phyloP scores from a whole-genome alignment of 2,113 vertebrate species.

The Centropristis striata region DNA sequence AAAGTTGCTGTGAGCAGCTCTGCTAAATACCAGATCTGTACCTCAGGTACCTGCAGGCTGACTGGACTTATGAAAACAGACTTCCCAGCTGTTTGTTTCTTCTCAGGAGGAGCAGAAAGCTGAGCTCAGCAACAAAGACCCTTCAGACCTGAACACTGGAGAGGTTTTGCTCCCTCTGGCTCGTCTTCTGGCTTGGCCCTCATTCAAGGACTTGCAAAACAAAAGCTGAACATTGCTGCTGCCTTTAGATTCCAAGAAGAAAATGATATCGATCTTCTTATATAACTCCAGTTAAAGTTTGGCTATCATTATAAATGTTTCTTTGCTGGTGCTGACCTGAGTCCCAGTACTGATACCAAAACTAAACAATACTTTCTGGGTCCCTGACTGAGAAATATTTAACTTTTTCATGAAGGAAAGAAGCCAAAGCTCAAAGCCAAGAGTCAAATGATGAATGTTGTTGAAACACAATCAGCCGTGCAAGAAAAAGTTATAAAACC shows the following conservation, averaged over 20 bases:
- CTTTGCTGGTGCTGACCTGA: neutral
- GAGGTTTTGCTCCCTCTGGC: conserved; percentile 64
- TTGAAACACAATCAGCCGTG: neutral
- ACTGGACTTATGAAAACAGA: conserved; percentile 81
- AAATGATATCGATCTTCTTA: conserved; percentile 11
- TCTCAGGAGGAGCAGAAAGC: conserved; percentile 75
- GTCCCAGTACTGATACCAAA: neutral
- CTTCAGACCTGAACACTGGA: conserved; percentile 52
- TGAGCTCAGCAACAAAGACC: conserved; percentile 72
- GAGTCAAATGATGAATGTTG: neutral
- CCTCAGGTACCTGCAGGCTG: conserved; percentile 71
- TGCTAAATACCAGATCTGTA: conserved; percentile 42
- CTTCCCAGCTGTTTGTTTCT: conserved; percentile 81
- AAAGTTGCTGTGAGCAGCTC: conserved; percentile 37
- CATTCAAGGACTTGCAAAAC: conserved; percentile 70
- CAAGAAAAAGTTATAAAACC: neutral
- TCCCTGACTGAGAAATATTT: neutral
- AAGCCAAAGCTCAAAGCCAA: conserved; percentile 17
- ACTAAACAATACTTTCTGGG: neutral
- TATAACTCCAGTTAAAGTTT: neutral
- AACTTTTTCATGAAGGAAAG: neutral
- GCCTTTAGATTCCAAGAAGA: conserved; percentile 31
- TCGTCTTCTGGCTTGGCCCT: conserved; percentile 70
- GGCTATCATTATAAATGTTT: neutral
- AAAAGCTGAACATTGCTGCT: conserved; percentile 47